Percentiles rank a stretch among this genome's conserved stretches.
Conservation (phyloP, 1,140 invertebrate species). For the Zeugodacus cucurbitae region DNA sequence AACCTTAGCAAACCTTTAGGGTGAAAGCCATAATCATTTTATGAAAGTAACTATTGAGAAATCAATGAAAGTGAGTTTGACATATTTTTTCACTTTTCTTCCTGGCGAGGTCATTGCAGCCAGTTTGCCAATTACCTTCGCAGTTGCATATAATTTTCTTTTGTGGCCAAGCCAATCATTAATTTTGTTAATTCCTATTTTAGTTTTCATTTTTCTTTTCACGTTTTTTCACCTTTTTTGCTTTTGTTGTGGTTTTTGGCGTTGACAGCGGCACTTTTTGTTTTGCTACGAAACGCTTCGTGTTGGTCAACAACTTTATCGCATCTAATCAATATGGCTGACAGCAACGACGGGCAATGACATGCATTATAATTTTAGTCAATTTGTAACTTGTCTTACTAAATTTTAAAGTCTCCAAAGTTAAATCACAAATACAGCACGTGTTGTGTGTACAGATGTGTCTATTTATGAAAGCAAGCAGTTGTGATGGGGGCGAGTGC, state of each 20-base stretch:
- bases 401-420: neutral
- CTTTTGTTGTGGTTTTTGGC: neutral
- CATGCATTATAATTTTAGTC: conserved; percentile 10
- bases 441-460: neutral
- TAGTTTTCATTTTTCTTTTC: neutral
- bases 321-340: neutral
- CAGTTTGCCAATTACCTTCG: neutral
- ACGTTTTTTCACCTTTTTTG: neutral
- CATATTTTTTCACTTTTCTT: neutral
- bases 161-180: neutral
- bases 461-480: neutral
- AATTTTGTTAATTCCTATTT: neutral
- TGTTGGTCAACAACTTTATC: neutral
- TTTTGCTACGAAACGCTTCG: neutral
- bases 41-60: neutral
- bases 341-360: neutral
- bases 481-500: neutral
- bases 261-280: too few species aligned
- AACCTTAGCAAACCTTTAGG: too few species aligned
- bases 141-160: neutral
- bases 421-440: neutral
- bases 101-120: neutral
- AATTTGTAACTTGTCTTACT: neutral
- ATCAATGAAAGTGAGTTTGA: conserved; percentile 3
- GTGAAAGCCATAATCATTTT: neutral